These are phyloP conservation scores for Mycetomoellerius zeteki DNA, from an alignment of 1,140 invertebrate species.

Conservation along the genomic window DNA sequence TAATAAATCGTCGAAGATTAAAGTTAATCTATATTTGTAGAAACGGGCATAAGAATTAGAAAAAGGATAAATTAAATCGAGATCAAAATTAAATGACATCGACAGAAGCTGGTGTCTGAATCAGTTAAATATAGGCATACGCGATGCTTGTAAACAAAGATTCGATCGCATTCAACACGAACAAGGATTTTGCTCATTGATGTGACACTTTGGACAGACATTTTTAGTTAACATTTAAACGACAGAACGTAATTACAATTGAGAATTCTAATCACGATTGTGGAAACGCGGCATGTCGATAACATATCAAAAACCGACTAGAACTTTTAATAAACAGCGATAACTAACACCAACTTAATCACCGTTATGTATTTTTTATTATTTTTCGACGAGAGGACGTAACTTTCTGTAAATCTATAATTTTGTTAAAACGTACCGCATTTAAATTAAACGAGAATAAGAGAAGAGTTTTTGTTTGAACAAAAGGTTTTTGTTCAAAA, in stretches of 20 bases:
- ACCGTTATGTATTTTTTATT: neutral
- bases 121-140: neutral
- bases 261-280: constrained; percentile 10
- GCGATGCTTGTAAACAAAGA: constrained; percentile 25
- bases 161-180: neutral
- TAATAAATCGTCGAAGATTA: too few species aligned
- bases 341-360: neutral
- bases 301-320: neutral
- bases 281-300: neutral
- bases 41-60: too few species aligned
- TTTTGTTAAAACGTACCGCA: neutral
- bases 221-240: constrained; percentile 7
- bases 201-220: neutral
- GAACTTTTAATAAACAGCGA: neutral
- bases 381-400: neutral
- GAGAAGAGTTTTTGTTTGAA: neutral
- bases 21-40: too few species aligned
- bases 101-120: too few species aligned
- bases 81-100: too few species aligned
- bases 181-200: neutral
- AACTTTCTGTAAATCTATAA: neutral
- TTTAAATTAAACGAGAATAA: too few species aligned
- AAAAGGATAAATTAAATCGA: too few species aligned
- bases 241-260: neutral
- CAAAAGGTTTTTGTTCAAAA: neutral